Conservation (phyloP, 2,113 vertebrate species). For the Polypterus bichir region DNA sequence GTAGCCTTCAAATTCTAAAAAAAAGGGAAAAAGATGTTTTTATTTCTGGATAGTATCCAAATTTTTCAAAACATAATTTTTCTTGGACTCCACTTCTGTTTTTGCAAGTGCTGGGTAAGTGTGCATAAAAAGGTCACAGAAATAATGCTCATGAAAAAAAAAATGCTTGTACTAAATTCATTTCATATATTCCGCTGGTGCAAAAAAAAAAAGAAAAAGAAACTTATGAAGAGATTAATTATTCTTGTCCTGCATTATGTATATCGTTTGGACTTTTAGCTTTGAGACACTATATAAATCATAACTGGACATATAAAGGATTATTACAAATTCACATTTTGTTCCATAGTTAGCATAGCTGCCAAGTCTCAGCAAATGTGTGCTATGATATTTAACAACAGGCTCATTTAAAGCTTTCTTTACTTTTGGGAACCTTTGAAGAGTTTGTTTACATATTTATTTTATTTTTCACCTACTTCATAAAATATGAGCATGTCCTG, state of each 20-base stretch:
- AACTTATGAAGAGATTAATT: conserved; percentile 58
- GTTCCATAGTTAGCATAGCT: conserved; percentile 34
- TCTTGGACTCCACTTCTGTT: conserved; percentile 53
- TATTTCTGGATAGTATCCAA: conserved; percentile 33
- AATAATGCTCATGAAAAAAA: conserved; percentile 45
- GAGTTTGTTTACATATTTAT: too few relatives aligned
- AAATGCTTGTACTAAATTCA: conserved; percentile 56
- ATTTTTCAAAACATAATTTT: conserved; percentile 45
- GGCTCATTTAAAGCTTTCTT: too few relatives aligned
- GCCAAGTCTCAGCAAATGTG: conserved; percentile 30
- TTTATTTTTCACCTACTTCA: too few relatives aligned
- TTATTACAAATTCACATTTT: conserved; percentile 38
- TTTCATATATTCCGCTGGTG: conserved; percentile 55
- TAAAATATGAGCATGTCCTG: too few relatives aligned
- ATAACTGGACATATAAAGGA: conserved; percentile 42
- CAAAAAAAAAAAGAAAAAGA: conserved; percentile 39
- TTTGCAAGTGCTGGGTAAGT: conserved; percentile 51
- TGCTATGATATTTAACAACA: too few relatives aligned
- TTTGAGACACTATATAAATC: conserved; percentile 74
- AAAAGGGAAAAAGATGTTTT: conserved; percentile 44
- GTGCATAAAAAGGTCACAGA: conserved; percentile 49
- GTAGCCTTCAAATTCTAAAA: too few relatives aligned
- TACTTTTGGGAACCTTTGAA: too few relatives aligned
- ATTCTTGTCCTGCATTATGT: conserved; percentile 49
- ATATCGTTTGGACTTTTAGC: conserved; percentile 41